Evolutionary conservation across 2,888 invertebrate species (phyloP), one percentile per base, ranked within the genome.

Genomic region (Orthonevra nobilis): DNA sequence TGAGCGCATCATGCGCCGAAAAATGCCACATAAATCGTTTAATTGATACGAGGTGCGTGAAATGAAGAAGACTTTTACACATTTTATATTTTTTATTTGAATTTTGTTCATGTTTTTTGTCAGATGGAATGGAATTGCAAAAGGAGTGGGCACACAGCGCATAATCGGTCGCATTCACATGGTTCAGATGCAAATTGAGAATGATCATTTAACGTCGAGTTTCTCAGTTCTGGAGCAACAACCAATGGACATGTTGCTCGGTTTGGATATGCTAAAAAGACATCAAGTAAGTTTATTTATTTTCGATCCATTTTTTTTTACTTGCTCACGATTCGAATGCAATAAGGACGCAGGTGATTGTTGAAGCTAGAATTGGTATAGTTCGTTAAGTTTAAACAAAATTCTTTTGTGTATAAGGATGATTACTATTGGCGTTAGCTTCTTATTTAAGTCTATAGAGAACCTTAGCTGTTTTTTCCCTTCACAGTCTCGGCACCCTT

Each of bases 191-290:
- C 95, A 98, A 89, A 98, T 99, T 81, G 97, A 95, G 84, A 94
- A 93, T 82, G 96, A 96, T 86, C 97, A 96, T 88, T 91, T 99
- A 36, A 96, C 97, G 1, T 97, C 98, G 2, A 98, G 98, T 34
- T 99, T 99, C 89, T 97, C 97, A 23, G 97, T 99, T 32, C 91
- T 99, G 44, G 96, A 97, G 86, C 95, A 98, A 84, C 98, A 99
- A 87, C 96, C 97, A 0, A 98, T 99, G 97, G 99, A 99, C 85
- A 97, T 99, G 97, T 90, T 99, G 66, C 91, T 99, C 9, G 99
- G 99, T 0, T 90, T 99, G 60, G 99, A 99, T 86, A 98, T 99
- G 97, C 91, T 99, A 0, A 97, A 96, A 89, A 90, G 98, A 84
- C 98, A 99, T 91, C 98, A 97, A 92, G 96, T 95, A 86, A 66